Evolutionary conservation across 2,113 vertebrate species (phyloP), one percentile per base, ranked within the genome.

Genomic region (Typhlomys cinereus): DNA sequence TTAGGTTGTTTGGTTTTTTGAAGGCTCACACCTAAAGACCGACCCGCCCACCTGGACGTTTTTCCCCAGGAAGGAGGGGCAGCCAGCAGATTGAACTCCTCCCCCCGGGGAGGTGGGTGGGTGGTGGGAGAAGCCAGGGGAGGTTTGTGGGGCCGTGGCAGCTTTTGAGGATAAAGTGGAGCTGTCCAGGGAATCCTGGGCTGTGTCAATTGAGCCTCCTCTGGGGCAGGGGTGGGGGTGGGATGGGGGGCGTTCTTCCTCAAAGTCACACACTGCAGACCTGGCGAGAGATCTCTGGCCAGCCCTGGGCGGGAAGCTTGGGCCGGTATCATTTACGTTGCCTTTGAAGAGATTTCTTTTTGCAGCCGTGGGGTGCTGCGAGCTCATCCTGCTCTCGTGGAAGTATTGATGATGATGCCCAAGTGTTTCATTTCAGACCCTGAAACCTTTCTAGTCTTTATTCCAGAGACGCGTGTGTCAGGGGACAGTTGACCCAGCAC

Each of bases 301-400:
- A 52, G 0, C 54, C 54, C 54, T 7, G 12, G 44, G 23, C 50
- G 34, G 66, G 71, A 46, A 46, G 18, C 20, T 15, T 13, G 13
- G 41, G 14, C 18, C 13, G 14, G 29, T 1, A 0, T 46, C n/a
- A 29, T 52, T 44, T 12, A 31, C 36, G 31, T 1, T 36, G 11
- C 54, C 50, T 90, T 92, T 54, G 52, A 76, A 83, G 89, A 94
- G 29, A 71, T 57, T 48, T 5, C 12, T 84, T 80, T 83, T 76
- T 74, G 25, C 69, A 52, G 89, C 27, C 59, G 34, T 85, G 44
- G 21, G 25, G 20, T 48, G 64, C 39, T 34, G 2, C 46, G 25
- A 91, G 50, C 44, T 69, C 85, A 78, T 73, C 4, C 50, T 94
- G 20, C 7, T 29, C 34, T 17, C 23, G 27, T 41, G 13, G 29